A percentile compares a stretch with the other conserved stretches of the same genome.
These are phyloP conservation scores for Python bivittatus DNA, from an alignment of 2,113 vertebrate species.

Conservation along the genomic window DNA sequence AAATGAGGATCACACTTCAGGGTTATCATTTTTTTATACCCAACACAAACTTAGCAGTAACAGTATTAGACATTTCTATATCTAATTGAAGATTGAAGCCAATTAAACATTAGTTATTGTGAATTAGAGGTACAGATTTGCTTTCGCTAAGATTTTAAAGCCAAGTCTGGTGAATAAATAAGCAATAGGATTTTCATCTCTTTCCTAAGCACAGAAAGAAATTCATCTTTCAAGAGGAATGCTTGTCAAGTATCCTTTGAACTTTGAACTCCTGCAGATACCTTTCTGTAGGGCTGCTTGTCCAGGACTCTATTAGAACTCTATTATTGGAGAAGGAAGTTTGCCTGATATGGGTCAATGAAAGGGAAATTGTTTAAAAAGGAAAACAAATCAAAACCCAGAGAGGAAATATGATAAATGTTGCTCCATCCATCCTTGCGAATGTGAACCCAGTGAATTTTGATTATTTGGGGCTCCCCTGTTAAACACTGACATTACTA, in stretches of 20 bases:
- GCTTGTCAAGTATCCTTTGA: too few species aligned
- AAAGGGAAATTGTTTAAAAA: neutral
- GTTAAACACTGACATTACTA: neutral
- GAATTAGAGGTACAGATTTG: slow-evolving; percentile 14
- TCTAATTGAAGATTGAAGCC: slow-evolving; percentile 23
- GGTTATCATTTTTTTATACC: slow-evolving; percentile 15
- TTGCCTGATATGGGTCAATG: neutral
- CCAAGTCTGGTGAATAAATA: neutral
- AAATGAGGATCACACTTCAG: neutral
- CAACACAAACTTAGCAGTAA: neutral
- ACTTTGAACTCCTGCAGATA: neutral
- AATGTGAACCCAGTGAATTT: neutral
- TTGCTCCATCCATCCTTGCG: neutral
- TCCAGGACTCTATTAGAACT: neutral
- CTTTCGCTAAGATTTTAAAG: slow-evolving; percentile 15
- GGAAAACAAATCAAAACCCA: neutral
- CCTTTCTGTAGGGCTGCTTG: neutral
- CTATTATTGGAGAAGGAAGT: neutral
- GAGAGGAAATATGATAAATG: neutral
- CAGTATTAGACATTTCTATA: neutral
- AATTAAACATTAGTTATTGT: slow-evolving; percentile 7
- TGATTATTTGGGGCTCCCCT: neutral
- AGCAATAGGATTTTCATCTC: slow-evolving; percentile 2
- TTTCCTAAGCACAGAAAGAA: neutral
- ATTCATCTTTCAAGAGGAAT: neutral